phyloP scores from a whole-genome alignment of 2,888 invertebrate genomes.

The Idaea biselata region DNA sequence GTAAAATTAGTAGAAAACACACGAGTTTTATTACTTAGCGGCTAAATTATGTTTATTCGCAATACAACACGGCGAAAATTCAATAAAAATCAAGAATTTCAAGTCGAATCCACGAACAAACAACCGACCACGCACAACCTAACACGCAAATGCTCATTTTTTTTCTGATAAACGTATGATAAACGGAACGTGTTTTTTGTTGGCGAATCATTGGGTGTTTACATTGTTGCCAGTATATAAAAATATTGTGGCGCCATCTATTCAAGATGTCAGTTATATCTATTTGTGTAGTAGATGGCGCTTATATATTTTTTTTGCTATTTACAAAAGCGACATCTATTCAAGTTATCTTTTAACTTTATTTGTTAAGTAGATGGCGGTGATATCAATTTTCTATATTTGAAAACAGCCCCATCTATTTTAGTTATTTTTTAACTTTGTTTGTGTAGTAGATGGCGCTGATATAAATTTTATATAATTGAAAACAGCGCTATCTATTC shows the following conservation, averaged over 20 bases:
- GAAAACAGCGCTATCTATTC: conserved; percentile 7
- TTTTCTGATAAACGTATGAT: conserved; percentile 7
- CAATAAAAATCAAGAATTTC: conserved; percentile 12
- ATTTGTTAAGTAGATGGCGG: no score
- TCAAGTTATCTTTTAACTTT: no score
- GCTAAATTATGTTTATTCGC: conserved; percentile 5
- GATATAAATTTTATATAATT: neutral
- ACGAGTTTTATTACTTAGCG: conserved; percentile 3
- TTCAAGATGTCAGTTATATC: no score
- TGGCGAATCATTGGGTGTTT: conserved; percentile 4
- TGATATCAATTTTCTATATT: no score
- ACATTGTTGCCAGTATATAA: conserved; percentile 13
- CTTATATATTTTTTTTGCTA: no score
- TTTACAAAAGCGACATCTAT: no score
- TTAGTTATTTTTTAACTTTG: no score
- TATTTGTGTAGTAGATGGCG: no score
- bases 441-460: no score
- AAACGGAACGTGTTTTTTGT: conserved; percentile 18
- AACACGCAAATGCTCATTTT: conserved; percentile 5
- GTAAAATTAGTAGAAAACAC: conserved; percentile 12
- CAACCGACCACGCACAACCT: conserved; percentile 21
- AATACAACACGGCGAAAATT: conserved; percentile 12
- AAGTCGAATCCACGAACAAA: neutral
- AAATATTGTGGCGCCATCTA: neutral
- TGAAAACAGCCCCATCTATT: conserved; percentile 31